A percentile compares a stretch with the other conserved stretches of the same genome.
Evolutionary conservation across 2,888 invertebrate species (phyloP).

Genomic region (Ophioninae sp.): DNA sequence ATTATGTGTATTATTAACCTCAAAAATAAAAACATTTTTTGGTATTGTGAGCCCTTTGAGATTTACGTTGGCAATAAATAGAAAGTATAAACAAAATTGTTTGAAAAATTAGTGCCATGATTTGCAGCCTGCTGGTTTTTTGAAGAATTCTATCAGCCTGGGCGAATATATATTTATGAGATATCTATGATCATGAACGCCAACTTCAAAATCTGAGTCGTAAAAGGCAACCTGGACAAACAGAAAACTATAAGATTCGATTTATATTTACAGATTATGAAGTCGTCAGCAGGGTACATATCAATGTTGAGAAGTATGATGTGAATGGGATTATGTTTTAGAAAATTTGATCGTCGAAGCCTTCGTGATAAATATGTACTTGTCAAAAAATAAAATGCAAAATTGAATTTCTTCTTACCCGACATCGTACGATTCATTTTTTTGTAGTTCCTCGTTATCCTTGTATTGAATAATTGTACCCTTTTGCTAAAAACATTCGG

Average conservation of each 20-base stretch:
- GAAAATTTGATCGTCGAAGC: background rate
- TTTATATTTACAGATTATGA: conserved; percentile 32
- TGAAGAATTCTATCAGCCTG: background rate
- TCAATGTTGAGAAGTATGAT: conserved; percentile 35
- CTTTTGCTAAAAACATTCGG: background rate
- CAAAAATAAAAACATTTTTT: background rate
- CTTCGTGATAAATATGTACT: background rate
- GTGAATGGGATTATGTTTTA: background rate
- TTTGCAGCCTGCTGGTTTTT: background rate
- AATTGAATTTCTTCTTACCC: background rate
- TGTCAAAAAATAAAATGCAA: background rate
- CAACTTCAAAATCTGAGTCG: background rate
- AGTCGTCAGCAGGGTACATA: conserved; percentile 33
- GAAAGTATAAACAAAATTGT: background rate
- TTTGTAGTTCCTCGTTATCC: background rate
- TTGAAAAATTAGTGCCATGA: background rate
- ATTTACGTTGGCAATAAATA: background rate
- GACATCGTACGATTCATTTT: background rate
- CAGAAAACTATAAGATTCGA: background rate
- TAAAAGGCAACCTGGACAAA: background rate
- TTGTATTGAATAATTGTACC: background rate
- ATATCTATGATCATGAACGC: background rate
- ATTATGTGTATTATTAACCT: background rate
- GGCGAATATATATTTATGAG: background rate
- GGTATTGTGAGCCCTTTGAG: background rate